phyloP scores from a whole-genome alignment of 1,140 invertebrate species.

The Caerostris extrusa region DNA sequence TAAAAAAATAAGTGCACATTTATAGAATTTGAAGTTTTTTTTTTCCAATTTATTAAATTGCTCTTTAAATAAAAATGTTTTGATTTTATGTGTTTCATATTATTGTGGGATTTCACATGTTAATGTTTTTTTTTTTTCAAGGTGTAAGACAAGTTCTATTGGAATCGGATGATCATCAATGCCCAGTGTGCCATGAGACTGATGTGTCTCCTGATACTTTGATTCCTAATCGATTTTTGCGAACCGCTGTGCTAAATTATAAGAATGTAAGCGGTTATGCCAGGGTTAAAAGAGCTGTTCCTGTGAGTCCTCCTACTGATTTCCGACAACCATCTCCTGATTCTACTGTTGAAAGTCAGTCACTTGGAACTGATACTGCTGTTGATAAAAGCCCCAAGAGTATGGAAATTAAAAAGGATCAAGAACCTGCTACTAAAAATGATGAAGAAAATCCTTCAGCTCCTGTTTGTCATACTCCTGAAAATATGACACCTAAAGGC shows the following conservation, averaged over 20 bases:
- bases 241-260: slow-evolving; percentile 93
- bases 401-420: slow-evolving; percentile 23
- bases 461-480: not conserved
- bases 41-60: no score
- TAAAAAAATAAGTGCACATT: no score
- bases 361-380: not conserved
- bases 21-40: no score
- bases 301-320: slow-evolving; percentile 23
- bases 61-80: no score
- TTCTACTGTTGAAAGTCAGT: slow-evolving; percentile 74
- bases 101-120: no score
- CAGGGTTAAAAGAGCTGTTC: slow-evolving; percentile 37
- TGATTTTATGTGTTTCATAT: no score
- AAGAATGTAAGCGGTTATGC: slow-evolving; percentile 93
- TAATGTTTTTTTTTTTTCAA: slow-evolving; percentile 80
- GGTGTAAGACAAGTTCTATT: slow-evolving; percentile 92
- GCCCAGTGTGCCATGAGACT: slow-evolving; percentile 95
- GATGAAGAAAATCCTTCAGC: not conserved
- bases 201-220: slow-evolving; percentile 95
- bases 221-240: slow-evolving; percentile 94
- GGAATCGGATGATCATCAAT: slow-evolving; percentile 96
- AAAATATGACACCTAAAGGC: slow-evolving; percentile 3
- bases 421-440: not conserved
- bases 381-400: not conserved
- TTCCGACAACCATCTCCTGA: slow-evolving; percentile 69